Percentiles rank a stretch among this genome's conserved stretches.
phyloP scores from a whole-genome alignment of 2,113 vertebrate genomes.

The Sterna hirundo region DNA sequence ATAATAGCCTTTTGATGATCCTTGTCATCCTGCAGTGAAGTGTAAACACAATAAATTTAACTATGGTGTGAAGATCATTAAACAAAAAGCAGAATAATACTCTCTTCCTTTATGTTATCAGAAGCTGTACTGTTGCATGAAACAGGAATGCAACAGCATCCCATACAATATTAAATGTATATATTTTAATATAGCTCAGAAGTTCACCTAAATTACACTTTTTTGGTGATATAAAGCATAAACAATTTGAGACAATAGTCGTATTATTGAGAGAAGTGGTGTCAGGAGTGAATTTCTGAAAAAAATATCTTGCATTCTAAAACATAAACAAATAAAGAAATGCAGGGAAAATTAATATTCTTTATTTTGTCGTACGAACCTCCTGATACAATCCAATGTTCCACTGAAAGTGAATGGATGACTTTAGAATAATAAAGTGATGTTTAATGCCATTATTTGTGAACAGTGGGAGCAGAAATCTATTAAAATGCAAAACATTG shows the following conservation, averaged over 20 bases:
- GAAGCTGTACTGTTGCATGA: not conserved
- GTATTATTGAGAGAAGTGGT: not conserved
- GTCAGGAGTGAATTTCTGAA: not conserved
- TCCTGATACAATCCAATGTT: not conserved
- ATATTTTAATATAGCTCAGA: not conserved
- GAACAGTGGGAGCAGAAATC: not conserved
- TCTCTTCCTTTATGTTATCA: not conserved
- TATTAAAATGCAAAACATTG: not conserved
- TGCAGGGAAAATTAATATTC: not conserved
- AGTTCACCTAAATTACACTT: not conserved
- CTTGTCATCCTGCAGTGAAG: conserved; percentile 5
- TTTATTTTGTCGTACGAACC: not conserved
- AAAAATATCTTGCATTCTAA: not conserved
- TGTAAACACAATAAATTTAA: conserved; percentile 26
- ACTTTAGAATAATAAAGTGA: not conserved
- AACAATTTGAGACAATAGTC: not conserved
- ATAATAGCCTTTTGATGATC: not conserved
- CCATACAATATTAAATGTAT: not conserved
- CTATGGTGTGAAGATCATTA: not conserved
- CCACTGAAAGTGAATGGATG: not conserved
- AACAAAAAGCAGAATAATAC: not conserved
- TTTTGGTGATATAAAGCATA: not conserved
- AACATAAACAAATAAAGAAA: not conserved
- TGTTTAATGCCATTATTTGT: not conserved
- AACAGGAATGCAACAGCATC: not conserved